These are phyloP conservation scores for Lerema accius DNA, from an alignment of 1,140 invertebrate genomes.

Conservation along the genomic window DNA sequence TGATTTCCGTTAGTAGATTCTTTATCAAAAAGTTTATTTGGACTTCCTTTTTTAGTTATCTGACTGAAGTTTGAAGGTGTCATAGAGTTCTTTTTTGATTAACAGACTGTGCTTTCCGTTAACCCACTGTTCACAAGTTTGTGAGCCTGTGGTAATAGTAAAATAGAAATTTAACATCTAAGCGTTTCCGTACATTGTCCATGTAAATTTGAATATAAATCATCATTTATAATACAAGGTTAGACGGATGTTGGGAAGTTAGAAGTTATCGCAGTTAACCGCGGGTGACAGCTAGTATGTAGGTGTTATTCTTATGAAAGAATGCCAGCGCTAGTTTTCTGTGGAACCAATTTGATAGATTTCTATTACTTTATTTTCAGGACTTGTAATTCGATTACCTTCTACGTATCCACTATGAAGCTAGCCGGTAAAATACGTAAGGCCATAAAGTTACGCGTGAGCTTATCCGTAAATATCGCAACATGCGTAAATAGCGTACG, in stretches of 20 bases:
- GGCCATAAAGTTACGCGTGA: conserved; percentile 40
- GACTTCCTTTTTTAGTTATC: too few relatives aligned
- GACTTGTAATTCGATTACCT: too few relatives aligned
- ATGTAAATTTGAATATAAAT: conserved; percentile 12
- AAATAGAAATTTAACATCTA: neutral
- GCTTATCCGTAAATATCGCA: conserved; percentile 58
- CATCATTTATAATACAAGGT: conserved; percentile 1
- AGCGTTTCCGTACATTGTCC: neutral
- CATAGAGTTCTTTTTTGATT: too few relatives aligned
- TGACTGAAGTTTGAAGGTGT: too few relatives aligned
- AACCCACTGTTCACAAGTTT: too few relatives aligned
- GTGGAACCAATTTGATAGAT: too few relatives aligned
- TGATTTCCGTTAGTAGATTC: too few relatives aligned
- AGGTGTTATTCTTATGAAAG: neutral
- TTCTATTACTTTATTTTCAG: too few relatives aligned
- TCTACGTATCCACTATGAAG: neutral
- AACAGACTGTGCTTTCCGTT: too few relatives aligned
- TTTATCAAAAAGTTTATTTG: too few relatives aligned
- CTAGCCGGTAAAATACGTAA: conserved; percentile 52
- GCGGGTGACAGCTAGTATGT: conserved; percentile 47
- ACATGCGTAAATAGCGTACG: conserved; percentile 60
- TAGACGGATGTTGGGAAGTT: neutral
- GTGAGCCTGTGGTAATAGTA: neutral
- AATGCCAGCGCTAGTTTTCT: too few relatives aligned
- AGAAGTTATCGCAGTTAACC: conserved; percentile 17